Evolutionary conservation across 2,888 invertebrate species (phyloP), one percentile per base, ranked within the genome.

Genomic region (Macrosiphum euphorbiae): DNA sequence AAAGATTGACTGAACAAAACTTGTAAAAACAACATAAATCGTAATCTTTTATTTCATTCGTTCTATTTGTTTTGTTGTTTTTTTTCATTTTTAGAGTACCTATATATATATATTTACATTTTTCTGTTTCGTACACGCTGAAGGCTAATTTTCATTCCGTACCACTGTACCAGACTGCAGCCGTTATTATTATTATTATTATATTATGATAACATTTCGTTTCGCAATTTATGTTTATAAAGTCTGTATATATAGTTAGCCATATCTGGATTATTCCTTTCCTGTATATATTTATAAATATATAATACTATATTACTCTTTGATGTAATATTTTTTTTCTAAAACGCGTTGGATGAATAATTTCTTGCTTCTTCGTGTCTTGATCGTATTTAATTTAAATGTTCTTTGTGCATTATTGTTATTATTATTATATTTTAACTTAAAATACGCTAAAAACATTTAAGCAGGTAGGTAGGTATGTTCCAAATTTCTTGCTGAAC

Each of bases 1-100:
- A 78, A 78, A 78, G 78, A 78, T 78, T 78, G 78, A 78, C 78
- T 78, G 78, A 78, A 78, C 78, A 78, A 78, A 78, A 78, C 78
- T 78, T 78, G 78, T 78, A 78, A 78, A 78, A 78, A 78, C 78
- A 78, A 35, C 78, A 78, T 78, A 78, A 78, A 78, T 78, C 78
- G 78, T 78, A 78, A 78, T 78, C 78, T 78, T 78, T 78, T 78
- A 78, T 78, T 78, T 78, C 35, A 78, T 35, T 78, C 78, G 78
- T 78, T 78, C 35, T 78, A 78, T 78, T 78, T 78, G 35, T 78
- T 78, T 78, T 35, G 35, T 67, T 67, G 16, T 78, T 55, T 78
- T 78, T 78, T 20, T 78, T 35, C 35, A 1, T 67, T 16, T n/a
- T 78, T 35, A 78, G 35, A 35, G 35, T 78, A 78, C 78, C 20